These are phyloP conservation scores for Stylophora pistillata DNA, from an alignment of 64 coral and sea anemone species.

Conservation along the genomic window DNA sequence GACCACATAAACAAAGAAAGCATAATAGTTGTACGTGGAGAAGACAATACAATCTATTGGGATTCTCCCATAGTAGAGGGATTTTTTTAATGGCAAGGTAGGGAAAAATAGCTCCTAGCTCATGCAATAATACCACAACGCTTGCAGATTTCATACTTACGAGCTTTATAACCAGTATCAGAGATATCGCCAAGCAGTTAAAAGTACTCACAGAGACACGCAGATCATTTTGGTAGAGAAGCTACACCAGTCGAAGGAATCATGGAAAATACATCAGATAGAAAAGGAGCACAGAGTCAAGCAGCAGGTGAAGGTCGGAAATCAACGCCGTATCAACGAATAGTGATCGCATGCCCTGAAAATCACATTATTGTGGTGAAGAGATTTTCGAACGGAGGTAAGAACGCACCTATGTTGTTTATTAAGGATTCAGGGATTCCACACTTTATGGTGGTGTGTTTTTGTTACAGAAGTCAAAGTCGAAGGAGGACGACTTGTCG, in stretches of 20 bases:
- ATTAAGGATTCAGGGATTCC: neutral
- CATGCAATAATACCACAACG: neutral
- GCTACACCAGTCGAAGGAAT: neutral
- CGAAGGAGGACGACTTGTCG: constrained; percentile 13
- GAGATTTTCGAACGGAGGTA: neutral
- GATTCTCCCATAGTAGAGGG: neutral
- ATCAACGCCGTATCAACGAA: constrained; percentile 2
- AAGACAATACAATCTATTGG: neutral
- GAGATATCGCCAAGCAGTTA: neutral
- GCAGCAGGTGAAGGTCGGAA: neutral
- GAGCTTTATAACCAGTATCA: neutral
- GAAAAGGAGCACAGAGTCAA: neutral
- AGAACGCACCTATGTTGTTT: neutral
- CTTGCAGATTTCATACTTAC: neutral
- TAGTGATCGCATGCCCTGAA: constrained; percentile 22
- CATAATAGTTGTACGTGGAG: neutral
- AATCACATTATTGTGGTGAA: constrained; percentile 26
- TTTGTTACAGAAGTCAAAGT: constrained; percentile 19
- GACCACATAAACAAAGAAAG: neutral
- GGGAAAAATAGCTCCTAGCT: neutral
- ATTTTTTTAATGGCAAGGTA: neutral
- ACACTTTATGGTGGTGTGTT: neutral
- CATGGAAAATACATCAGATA: neutral
- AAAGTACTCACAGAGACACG: neutral
- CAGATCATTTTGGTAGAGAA: neutral